Conservation (phyloP, 2,797 vertebrate species). For the Phoeniculus purpureus region DNA sequence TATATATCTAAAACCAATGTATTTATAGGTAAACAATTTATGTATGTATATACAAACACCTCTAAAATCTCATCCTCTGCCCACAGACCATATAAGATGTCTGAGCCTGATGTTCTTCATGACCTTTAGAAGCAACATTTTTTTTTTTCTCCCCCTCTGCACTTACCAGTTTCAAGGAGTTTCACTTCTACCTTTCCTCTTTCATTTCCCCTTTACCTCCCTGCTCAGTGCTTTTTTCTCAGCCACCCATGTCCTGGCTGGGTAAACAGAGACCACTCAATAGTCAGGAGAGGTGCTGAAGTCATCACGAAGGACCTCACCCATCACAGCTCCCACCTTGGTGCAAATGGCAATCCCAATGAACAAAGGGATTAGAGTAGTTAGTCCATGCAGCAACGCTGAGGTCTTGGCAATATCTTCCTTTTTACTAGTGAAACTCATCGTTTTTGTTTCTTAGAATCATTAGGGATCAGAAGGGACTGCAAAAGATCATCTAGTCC, state of each 20-base stretch:
- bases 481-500: too few species aligned
- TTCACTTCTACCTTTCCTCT: conserved; percentile 70
- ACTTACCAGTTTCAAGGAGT: conserved; percentile 41
- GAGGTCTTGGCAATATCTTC: too few species aligned
- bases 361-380: conserved; percentile 54
- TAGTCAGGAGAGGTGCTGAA: conserved; percentile 6
- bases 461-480: too few species aligned
- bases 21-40: too few species aligned
- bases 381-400: too few species aligned
- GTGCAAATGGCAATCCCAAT: conserved; percentile 9
- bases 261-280: conserved; percentile 31
- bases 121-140: conserved; percentile 6
- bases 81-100: background rate
- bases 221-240: conserved; percentile 41
- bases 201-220: conserved; percentile 71
- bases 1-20: too few species aligned
- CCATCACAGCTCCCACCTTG: conserved; percentile 25
- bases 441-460: conserved; percentile 1
- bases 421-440: background rate
- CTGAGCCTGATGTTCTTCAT: background rate
- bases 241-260: background rate
- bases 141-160: background rate
- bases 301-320: conserved; percentile 43
- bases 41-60: background rate
- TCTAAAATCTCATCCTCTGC: background rate